Conservation (phyloP, 2,888 invertebrate species). For the Protophormia terraenovae region DNA sequence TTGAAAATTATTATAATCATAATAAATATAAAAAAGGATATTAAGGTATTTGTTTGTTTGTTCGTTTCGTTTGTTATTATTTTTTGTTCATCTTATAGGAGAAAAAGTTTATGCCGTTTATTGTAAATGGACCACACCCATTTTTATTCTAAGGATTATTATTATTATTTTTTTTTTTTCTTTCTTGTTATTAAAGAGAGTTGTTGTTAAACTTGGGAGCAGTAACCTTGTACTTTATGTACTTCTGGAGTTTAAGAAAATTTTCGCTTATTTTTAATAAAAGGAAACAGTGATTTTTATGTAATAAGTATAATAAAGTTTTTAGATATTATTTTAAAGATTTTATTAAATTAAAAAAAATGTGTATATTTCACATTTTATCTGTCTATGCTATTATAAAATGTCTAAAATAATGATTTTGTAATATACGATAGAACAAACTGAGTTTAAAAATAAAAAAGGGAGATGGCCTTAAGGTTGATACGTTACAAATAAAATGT, state of each 20-base stretch:
- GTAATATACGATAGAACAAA: too few species aligned
- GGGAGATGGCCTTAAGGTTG: too few species aligned
- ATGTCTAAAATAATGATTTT: too few species aligned
- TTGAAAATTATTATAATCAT: slow-evolving; percentile 20
- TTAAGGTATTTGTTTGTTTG: slow-evolving; percentile 26
- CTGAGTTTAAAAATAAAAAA: too few species aligned
- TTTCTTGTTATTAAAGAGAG: slow-evolving; percentile 48
- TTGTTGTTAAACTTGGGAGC: slow-evolving; percentile 50
- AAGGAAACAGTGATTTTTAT: neutral
- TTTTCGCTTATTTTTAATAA: neutral
- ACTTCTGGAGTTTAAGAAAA: neutral
- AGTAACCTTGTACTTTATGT: slow-evolving; percentile 45
- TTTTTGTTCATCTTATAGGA: slow-evolving; percentile 20
- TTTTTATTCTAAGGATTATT: slow-evolving; percentile 51
- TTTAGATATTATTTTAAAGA: too few species aligned
- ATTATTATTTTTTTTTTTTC: too few species aligned
- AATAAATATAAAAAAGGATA: slow-evolving; percentile 10
- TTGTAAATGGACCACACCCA: slow-evolving; percentile 62
- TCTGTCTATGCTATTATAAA: too few species aligned
- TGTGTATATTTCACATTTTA: too few species aligned
- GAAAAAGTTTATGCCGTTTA: slow-evolving; percentile 8
- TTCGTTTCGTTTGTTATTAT: neutral
- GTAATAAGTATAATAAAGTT: too few species aligned
- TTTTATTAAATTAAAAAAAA: too few species aligned
- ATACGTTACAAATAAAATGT: too few species aligned